Percentiles rank a stretch among this genome's conserved stretches.
These are phyloP conservation scores for Falco punctatus DNA, from an alignment of 2,113 vertebrate species.

Conservation along the genomic window DNA sequence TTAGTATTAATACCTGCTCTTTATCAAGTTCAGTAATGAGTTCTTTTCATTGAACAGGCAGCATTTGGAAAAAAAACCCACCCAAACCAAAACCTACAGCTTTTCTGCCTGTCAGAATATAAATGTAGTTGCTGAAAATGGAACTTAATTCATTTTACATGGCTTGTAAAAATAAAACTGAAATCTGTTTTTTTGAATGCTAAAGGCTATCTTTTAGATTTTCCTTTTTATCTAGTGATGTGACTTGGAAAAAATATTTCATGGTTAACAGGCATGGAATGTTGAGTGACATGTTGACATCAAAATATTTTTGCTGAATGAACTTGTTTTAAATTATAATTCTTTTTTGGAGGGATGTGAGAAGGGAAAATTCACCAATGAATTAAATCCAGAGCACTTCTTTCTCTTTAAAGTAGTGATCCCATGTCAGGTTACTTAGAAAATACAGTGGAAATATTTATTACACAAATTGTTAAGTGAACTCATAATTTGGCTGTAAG, in stretches of 20 bases:
- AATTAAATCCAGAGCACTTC: neutral
- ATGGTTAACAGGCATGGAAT: neutral
- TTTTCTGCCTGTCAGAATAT: neutral
- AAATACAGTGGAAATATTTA: neutral
- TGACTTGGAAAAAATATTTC: neutral
- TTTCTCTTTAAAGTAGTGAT: neutral
- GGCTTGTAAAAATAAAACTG: neutral
- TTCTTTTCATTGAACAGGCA: slow-evolving; percentile 29
- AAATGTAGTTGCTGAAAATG: neutral
- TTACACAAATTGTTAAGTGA: neutral
- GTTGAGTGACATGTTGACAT: slow-evolving; percentile 2
- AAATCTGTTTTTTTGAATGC: neutral
- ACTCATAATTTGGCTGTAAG: neutral
- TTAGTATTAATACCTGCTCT: slow-evolving; percentile 24
- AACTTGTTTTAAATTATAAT: slow-evolving; percentile 3
- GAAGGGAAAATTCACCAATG: neutral
- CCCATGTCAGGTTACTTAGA: neutral
- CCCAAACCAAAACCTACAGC: neutral
- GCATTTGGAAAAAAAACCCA: neutral
- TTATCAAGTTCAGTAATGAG: slow-evolving; percentile 29
- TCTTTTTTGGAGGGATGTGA: neutral
- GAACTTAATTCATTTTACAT: neutral
- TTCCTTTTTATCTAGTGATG: neutral
- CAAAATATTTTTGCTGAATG: slow-evolving; percentile 4
- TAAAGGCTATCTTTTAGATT: neutral